Conservation (phyloP, 2,888 invertebrate genomes). For the Sinhomidia bicolor region DNA sequence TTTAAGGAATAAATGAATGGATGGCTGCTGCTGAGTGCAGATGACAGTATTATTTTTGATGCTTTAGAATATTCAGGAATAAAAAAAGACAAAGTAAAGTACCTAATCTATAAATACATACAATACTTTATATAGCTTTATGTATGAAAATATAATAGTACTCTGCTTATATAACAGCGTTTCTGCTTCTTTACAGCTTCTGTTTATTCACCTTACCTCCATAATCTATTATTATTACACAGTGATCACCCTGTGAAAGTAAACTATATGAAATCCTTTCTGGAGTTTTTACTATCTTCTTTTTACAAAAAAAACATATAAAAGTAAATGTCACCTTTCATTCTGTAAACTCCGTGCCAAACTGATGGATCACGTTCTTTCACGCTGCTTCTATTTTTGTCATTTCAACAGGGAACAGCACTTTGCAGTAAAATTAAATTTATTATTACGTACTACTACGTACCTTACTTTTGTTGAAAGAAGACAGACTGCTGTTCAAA, state of each 20-base stretch:
- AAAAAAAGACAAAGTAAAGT: no score
- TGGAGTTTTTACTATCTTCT: not conserved
- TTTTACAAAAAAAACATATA: not conserved
- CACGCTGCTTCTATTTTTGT: not conserved
- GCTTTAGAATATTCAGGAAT: no score
- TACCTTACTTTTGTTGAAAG: not conserved
- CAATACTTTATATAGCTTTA: no score
- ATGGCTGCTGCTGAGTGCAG: not conserved
- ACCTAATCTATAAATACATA: no score
- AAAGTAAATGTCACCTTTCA: slow-evolving; percentile 1
- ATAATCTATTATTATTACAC: not conserved
- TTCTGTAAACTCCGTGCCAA: not conserved
- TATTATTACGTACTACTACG: slow-evolving; percentile 29
- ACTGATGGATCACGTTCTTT: slow-evolving; percentile 19
- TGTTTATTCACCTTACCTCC: no score
- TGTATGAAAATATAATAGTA: no score
- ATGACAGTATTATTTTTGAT: slow-evolving; percentile 23
- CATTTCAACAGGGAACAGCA: slow-evolving; percentile 23
- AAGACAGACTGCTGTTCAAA: not conserved
- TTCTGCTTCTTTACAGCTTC: no score
- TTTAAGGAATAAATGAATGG: slow-evolving; percentile 31
- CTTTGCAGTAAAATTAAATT: slow-evolving; percentile 25
- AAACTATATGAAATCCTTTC: not conserved
- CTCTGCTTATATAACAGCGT: no score
- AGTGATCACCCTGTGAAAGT: not conserved